Evolutionary conservation across 2,888 invertebrate species (phyloP).

Genomic region (Leucoptera coffeella): DNA sequence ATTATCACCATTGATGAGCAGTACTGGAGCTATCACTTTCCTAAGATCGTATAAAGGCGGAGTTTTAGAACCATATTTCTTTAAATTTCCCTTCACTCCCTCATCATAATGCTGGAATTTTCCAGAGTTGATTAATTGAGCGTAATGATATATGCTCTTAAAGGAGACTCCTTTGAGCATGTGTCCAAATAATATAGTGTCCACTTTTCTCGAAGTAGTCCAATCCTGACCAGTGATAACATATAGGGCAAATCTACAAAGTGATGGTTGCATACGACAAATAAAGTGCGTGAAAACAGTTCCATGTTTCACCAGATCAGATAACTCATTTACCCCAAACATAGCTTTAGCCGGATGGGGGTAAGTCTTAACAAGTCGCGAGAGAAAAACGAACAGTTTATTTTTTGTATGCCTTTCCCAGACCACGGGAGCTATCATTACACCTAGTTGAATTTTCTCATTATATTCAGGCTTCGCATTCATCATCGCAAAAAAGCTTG

Average conservation of each 20-base stretch:
- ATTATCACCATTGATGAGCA: slow-evolving; percentile 29
- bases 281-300: slow-evolving; percentile 27
- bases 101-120: slow-evolving; percentile 30
- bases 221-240: slow-evolving; percentile 51
- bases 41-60: slow-evolving; percentile 32
- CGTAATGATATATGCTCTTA: slow-evolving; percentile 41
- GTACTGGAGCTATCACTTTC: slow-evolving; percentile 21
- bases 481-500: slow-evolving; percentile 52
- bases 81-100: slow-evolving; percentile 19
- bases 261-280: slow-evolving; percentile 5
- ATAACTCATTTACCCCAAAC: no score
- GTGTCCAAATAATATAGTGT: slow-evolving; percentile 47
- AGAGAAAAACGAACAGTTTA: no score
- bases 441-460: slow-evolving; percentile 44
- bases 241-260: slow-evolving; percentile 36
- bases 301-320: slow-evolving; percentile 38
- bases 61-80: slow-evolving; percentile 17
- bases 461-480: slow-evolving; percentile 50
- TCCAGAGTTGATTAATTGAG: slow-evolving; percentile 30
- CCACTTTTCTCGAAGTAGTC: slow-evolving; percentile 40
- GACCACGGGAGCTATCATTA: slow-evolving; percentile 56
- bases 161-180: slow-evolving; percentile 46
- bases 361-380: slow-evolving; percentile 11
- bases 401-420: slow-evolving; percentile 41
- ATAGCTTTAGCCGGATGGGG: slow-evolving; percentile 12